Base-by-base conservation (phyloP, 2,113 vertebrate species). In the Synodontis membranacea region DNA sequence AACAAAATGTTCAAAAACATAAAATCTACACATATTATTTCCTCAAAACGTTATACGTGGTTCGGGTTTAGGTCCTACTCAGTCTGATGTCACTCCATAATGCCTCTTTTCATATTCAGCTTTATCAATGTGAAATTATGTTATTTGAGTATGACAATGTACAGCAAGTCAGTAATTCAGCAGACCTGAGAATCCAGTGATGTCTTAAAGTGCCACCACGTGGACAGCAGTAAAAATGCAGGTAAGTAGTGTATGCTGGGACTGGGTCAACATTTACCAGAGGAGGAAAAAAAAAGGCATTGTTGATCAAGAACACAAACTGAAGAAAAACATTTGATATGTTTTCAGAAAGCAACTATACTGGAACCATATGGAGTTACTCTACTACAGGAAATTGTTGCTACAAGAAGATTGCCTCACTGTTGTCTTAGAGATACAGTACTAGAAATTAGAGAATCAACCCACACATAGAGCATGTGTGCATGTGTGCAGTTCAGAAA, bases 191-290 rank as follows among this genome's bases (percentile, higher is more conserved):
- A 42, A 83, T 54, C 34, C 64, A 17, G n/a, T 21, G 31, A 25
- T 21, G 50, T 56, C 14, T 74, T 15, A 78, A 4, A 48, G n/a
- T 50, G 72, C 42, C 52, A 60, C 74, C 72, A 5, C 42, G 66
- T 42, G 82, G 66, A 72, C 66, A 62, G n/a, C 54, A 62, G 64
- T 34, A 48, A 42, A 37, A 68, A 46, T 70, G 39, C n/a, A 76
- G 42, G 15, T 37, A 75, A 17, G 14, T n/a, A 2, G n/a, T 34
- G 60, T n/a, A 34, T 48, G 15, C 31, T 46, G 48, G 10, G 2
- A 25, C 31, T 2, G 37, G 79, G 58, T 58, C 19, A 80, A 28
- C 9, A 52, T 5, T 56, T 19, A 56, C 17, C n/a, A n/a, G n/a
- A n/a, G n/a, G n/a, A n/a, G n/a, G n/a, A 1, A 50, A 50, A 50